A percentile compares a stretch with the other conserved stretches of the same genome.
Evolutionary conservation across 2,888 invertebrate species (phyloP).

Genomic region (Iphiclides podalirius): DNA sequence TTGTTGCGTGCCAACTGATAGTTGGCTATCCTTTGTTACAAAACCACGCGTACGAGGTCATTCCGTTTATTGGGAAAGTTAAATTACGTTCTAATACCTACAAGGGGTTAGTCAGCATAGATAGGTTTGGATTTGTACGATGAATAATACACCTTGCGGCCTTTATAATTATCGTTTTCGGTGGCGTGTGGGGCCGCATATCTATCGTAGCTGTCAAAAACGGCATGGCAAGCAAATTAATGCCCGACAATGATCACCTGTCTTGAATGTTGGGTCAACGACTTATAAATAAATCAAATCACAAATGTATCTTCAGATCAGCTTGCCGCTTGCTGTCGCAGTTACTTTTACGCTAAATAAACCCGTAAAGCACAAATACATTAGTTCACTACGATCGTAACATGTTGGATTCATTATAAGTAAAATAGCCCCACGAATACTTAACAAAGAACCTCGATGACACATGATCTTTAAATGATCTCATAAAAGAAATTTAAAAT

Average conservation of each 20-base stretch:
- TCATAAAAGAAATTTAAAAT: too few relatives aligned
- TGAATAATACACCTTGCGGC: not conserved
- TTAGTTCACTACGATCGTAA: too few relatives aligned
- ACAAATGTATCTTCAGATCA: not conserved
- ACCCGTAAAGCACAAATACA: too few relatives aligned
- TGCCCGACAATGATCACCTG: constrained; percentile 9
- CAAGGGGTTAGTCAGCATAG: constrained; percentile 9
- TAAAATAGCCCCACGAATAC: too few relatives aligned
- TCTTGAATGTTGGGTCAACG: not conserved
- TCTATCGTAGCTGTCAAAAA: constrained; percentile 8
- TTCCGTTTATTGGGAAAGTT: constrained; percentile 19
- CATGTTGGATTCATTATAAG: too few relatives aligned
- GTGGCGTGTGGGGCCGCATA: constrained; percentile 3
- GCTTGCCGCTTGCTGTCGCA: too few relatives aligned
- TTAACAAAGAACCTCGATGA: too few relatives aligned
- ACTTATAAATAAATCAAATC: not conserved
- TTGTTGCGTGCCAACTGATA: constrained; percentile 5
- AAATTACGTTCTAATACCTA: constrained; percentile 6
- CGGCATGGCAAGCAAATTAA: too few relatives aligned
- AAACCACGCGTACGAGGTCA: not conserved
- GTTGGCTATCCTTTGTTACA: not conserved
- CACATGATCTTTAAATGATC: too few relatives aligned
- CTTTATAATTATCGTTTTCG: not conserved
- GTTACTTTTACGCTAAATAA: too few relatives aligned
- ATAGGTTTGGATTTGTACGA: not conserved